Conservation (phyloP, 2,888 invertebrate genomes). For the Melitaea athalia region DNA sequence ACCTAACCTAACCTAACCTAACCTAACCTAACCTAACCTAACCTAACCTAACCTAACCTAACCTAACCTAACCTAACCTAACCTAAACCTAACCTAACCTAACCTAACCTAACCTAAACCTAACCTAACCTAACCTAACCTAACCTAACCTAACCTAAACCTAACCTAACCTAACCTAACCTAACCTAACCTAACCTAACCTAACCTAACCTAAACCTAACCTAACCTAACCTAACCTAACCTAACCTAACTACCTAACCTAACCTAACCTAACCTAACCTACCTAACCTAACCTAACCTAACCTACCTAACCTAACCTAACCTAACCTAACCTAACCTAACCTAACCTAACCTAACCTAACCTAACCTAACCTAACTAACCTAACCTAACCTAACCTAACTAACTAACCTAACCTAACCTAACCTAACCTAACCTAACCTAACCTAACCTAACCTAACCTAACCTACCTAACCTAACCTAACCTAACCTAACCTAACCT, state of each 20-base stretch:
- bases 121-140: slow-evolving; percentile 9
- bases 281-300: not conserved
- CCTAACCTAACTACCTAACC: slow-evolving; percentile 1
- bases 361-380: slow-evolving; percentile 1
- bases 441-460: slow-evolving; percentile 32
- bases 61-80: slow-evolving; percentile 4
- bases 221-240: slow-evolving; percentile 18
- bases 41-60: slow-evolving; percentile 1
- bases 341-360: not conserved
- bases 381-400: too few species aligned
- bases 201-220: slow-evolving; percentile 36
- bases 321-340: slow-evolving; percentile 1
- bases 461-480: too few species aligned
- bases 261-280: too few species aligned
- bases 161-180: slow-evolving; percentile 21
- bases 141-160: slow-evolving; percentile 40
- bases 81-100: too few species aligned
- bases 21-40: slow-evolving; percentile 11
- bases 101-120: too few species aligned
- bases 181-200: slow-evolving; percentile 40
- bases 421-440: slow-evolving; percentile 31
- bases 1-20: slow-evolving; percentile 11
- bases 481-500: slow-evolving; percentile 34
- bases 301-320: slow-evolving; percentile 1
- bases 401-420: slow-evolving; percentile 31